Percentiles rank a stretch among this genome's conserved stretches.
Conservation (phyloP, 2,113 vertebrate genomes). For the Calidris pugnax region DNA sequence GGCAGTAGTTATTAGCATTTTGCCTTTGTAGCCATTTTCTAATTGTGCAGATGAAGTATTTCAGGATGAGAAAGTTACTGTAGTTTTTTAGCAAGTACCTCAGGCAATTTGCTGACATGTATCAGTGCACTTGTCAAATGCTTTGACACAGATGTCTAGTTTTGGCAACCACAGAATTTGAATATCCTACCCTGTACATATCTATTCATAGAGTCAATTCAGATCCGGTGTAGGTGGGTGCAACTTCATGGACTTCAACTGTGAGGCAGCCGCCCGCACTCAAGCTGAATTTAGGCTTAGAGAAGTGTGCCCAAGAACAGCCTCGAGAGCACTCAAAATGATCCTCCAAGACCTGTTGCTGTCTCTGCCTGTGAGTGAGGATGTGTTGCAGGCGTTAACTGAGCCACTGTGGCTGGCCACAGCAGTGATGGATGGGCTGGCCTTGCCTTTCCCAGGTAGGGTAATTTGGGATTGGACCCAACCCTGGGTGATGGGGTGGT, state of each 20-base stretch:
- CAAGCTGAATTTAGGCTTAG: constrained; percentile 49
- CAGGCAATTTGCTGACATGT: constrained; percentile 68
- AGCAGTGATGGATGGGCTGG: background rate
- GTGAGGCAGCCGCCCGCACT: constrained; percentile 57
- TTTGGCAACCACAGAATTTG: constrained; percentile 64
- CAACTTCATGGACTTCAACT: constrained; percentile 69
- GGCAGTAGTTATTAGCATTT: constrained; percentile 28
- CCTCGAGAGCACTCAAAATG: background rate
- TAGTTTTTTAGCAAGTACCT: constrained; percentile 64
- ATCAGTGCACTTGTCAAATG: constrained; percentile 70
- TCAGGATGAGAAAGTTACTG: constrained; percentile 53
- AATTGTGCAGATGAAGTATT: constrained; percentile 55
- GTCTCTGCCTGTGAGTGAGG: background rate
- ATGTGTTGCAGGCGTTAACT: background rate
- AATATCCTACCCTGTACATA: constrained; percentile 59
- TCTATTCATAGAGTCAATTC: constrained; percentile 69
- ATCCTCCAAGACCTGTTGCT: background rate
- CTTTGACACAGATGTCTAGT: constrained; percentile 72
- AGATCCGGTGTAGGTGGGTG: constrained; percentile 69
- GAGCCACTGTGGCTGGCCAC: background rate
- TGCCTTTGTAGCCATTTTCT: constrained; percentile 43
- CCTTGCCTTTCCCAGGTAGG: background rate
- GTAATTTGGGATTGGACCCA: background rate
- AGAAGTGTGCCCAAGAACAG: background rate
- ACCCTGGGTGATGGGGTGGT: background rate